These are phyloP conservation scores for Yasuhikotakia modesta DNA, from an alignment of 2,797 vertebrate genomes.

Conservation along the genomic window DNA sequence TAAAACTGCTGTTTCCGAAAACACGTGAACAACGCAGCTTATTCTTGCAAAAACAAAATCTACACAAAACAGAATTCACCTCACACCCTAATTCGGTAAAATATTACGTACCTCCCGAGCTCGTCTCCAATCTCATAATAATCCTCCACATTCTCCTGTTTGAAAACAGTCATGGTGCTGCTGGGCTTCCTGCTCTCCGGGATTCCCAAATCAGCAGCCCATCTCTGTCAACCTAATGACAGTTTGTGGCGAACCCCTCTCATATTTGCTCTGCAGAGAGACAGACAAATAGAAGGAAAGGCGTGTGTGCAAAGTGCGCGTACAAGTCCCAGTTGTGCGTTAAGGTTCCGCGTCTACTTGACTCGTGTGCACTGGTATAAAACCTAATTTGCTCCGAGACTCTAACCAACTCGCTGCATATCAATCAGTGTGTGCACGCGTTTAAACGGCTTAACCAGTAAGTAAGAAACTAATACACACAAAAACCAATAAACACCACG, in stretches of 20 bases:
- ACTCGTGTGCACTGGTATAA: neutral
- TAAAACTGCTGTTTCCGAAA: neutral
- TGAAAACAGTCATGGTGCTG: constrained; percentile 85
- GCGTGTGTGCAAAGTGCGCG: neutral
- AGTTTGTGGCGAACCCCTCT: constrained; percentile 62
- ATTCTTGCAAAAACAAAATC: neutral
- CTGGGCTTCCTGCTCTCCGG: constrained; percentile 66
- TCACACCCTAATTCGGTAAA: constrained; percentile 25
- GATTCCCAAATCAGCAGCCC: constrained; percentile 68
- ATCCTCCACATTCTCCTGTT: constrained; percentile 86
- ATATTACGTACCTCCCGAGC: constrained; percentile 80
- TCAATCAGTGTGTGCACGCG: neutral
- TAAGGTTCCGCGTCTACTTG: constrained; percentile 1
- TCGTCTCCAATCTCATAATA: constrained; percentile 85
- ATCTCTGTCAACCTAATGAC: constrained; percentile 61
- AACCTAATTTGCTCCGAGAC: neutral
- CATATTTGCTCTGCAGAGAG: constrained; percentile 56
- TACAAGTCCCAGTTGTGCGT: neutral
- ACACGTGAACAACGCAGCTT: neutral
- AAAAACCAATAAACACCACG: constrained; percentile 6
- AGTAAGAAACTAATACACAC: neutral
- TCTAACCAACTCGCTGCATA: constrained; percentile 2
- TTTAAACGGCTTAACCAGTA: neutral
- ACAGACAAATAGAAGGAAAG: neutral
- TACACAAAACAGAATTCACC: neutral